Percentiles rank a stretch among this genome's conserved stretches.
phyloP scores from a whole-genome alignment of 2,113 vertebrate genomes.

The Sphaerodactylus townsendi region DNA sequence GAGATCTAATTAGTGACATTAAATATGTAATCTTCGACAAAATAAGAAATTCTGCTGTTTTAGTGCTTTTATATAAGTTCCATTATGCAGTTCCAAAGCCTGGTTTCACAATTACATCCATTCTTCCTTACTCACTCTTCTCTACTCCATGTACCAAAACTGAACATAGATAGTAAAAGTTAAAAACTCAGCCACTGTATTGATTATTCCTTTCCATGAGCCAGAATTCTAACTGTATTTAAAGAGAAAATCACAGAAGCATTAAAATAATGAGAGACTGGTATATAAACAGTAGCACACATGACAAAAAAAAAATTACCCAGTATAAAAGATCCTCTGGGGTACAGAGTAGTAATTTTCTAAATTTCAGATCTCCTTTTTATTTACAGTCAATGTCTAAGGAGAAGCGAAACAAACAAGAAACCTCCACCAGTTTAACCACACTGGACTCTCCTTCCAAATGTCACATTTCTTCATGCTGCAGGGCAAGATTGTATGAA shows the following conservation, averaged over 20 bases:
- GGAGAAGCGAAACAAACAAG: constrained; percentile 40
- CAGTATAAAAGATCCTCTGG: background rate
- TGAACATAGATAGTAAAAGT: background rate
- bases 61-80: no score
- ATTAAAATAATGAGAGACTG: background rate
- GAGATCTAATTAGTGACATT: background rate
- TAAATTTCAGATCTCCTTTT: constrained; percentile 37
- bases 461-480: constrained; percentile 56
- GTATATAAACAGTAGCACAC: background rate
- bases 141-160: background rate
- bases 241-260: background rate
- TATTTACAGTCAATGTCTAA: constrained; percentile 21
- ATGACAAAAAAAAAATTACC: constrained; percentile 14
- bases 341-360: constrained; percentile 10
- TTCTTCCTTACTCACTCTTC: no score
- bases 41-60: no score
- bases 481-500: constrained; percentile 41
- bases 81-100: background rate
- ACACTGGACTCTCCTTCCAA: constrained; percentile 29
- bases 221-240: background rate
- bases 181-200: background rate
- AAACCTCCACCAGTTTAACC: constrained; percentile 20
- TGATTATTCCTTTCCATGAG: background rate
- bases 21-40: background rate
- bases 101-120: background rate